Conservation (phyloP, 2,888 invertebrate species). For the Epinotia nisella region DNA sequence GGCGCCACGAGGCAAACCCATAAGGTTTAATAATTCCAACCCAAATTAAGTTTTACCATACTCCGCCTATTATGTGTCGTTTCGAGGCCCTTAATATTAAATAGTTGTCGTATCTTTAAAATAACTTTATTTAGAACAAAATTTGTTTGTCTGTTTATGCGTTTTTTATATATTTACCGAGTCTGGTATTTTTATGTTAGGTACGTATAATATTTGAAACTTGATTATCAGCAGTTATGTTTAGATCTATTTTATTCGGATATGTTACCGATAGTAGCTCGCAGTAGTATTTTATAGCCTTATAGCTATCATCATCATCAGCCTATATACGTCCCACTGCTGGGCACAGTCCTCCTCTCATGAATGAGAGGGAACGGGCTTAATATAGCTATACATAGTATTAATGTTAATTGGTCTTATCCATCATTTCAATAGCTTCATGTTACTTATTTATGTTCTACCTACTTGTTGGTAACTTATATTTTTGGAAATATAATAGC, state of each 20-base stretch:
- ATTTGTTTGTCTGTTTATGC: constrained; percentile 17
- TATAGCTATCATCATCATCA: too few relatives aligned
- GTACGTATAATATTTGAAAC: not conserved
- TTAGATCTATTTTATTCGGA: not conserved
- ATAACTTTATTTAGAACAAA: constrained; percentile 34
- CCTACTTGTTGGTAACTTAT: not conserved
- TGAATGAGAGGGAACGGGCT: too few relatives aligned
- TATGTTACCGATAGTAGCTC: not conserved
- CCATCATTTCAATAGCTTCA: not conserved
- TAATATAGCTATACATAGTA: not conserved
- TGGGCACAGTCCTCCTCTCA: too few relatives aligned
- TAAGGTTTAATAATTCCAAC: constrained; percentile 43
- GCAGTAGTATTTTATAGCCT: too few relatives aligned
- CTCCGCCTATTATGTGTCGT: constrained; percentile 39
- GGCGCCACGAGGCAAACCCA: constrained; percentile 58
- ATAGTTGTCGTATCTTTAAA: constrained; percentile 26
- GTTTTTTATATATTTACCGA: not conserved
- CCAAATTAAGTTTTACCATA: constrained; percentile 41
- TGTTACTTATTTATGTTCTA: not conserved
- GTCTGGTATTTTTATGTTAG: not conserved
- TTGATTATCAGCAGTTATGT: not conserved
- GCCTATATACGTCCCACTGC: too few relatives aligned
- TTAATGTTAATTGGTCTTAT: too few relatives aligned
- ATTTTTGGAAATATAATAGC: not conserved
- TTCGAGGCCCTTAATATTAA: constrained; percentile 16